phyloP scores from a whole-genome alignment of 2,113 vertebrate species.

The Burhinus oedicnemus region DNA sequence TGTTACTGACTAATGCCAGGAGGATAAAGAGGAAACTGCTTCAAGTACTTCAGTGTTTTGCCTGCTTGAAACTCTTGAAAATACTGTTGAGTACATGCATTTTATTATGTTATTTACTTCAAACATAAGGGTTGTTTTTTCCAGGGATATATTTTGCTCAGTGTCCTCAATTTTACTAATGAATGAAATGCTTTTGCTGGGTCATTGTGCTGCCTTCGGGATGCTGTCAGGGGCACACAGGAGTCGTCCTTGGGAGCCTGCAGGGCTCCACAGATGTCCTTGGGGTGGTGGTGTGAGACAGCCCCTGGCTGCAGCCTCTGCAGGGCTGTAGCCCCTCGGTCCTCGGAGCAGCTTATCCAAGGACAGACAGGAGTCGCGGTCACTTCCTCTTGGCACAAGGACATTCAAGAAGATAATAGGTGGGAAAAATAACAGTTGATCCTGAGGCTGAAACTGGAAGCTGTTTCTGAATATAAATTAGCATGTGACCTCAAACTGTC shows the following conservation, averaged over 20 bases:
- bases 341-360: neutral
- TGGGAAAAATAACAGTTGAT: constrained; percentile 48
- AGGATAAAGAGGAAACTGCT: neutral
- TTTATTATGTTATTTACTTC: neutral
- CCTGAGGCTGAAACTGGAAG: constrained; percentile 53
- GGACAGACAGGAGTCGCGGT: neutral
- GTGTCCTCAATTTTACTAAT: neutral
- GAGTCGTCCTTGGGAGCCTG: accelerated
- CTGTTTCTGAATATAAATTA: constrained; percentile 50
- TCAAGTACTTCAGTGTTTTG: neutral
- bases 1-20: neutral
- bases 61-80: neutral
- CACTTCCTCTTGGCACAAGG: neutral
- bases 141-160: neutral
- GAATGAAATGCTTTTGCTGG: neutral
- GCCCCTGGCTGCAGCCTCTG: neutral
- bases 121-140: neutral
- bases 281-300: neutral
- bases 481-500: constrained; percentile 23
- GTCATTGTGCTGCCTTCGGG: neutral
- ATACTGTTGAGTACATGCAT: neutral
- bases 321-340: neutral
- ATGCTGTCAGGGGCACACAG: neutral
- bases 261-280: neutral
- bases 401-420: constrained; percentile 3